Percentiles rank a stretch among this genome's conserved stretches.
These are phyloP conservation scores for Orestias chungarensis DNA, from an alignment of 2,797 vertebrate species.

Conservation along the genomic window DNA sequence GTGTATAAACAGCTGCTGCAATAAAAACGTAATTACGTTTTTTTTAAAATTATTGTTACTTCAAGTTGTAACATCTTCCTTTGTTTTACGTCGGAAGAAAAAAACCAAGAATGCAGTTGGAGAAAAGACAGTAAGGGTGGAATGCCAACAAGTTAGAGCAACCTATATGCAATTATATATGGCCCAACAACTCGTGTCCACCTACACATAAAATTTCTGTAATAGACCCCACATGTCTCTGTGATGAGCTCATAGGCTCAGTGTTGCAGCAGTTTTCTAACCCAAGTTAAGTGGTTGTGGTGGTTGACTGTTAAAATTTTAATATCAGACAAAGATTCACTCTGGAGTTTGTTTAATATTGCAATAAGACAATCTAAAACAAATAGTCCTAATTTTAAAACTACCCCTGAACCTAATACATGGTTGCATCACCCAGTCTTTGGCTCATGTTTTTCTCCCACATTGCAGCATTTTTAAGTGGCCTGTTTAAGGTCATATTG, in stretches of 20 bases:
- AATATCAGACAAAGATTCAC: background rate
- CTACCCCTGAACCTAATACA: background rate
- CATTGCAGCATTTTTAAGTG: background rate
- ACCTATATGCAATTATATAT: constrained; percentile 38
- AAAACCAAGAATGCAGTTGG: constrained; percentile 13
- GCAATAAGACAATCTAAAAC: background rate
- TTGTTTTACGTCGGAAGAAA: constrained; percentile 32
- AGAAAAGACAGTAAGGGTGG: constrained; percentile 40
- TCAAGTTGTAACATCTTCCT: constrained; percentile 25
- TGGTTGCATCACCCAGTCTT: background rate
- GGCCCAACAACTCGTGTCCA: constrained; percentile 41
- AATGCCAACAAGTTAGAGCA: constrained; percentile 53
- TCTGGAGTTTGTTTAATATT: background rate
- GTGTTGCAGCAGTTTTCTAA: background rate
- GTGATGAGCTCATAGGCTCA: constrained; percentile 30
- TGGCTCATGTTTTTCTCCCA: background rate
- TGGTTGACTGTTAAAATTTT: constrained; percentile 19
- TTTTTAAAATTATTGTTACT: constrained; percentile 11
- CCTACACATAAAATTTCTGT: constrained; percentile 37
- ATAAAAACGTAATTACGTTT: constrained; percentile 13
- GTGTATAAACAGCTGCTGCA: constrained; percentile 34
- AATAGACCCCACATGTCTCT: constrained; percentile 24
- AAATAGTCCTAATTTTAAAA: background rate
- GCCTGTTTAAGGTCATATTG: background rate
- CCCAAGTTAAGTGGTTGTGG: constrained; percentile 9